Evolutionary conservation across 2,888 invertebrate species (phyloP).

Genomic region (Seira sanloemensis): DNA sequence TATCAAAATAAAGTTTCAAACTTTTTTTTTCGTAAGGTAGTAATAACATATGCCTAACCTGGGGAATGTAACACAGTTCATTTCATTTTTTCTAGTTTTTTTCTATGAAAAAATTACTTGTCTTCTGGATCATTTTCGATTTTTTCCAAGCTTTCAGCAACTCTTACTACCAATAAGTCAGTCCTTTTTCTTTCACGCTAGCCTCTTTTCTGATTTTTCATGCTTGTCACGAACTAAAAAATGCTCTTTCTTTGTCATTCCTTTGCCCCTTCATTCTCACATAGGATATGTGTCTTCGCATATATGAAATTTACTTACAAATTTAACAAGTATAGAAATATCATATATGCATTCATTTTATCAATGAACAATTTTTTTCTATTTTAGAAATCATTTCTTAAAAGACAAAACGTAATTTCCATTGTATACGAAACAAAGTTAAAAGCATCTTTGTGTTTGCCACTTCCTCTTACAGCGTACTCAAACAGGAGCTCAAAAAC

Average conservation of each 20-base stretch:
- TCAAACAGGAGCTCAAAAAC: slow-evolving; percentile 28
- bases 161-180: neutral
- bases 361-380: neutral
- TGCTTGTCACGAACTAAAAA: slow-evolving; percentile 57
- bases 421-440: slow-evolving; percentile 51
- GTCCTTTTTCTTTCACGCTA: too few relatives aligned
- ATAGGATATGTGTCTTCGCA: neutral
- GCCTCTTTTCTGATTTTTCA: slow-evolving; percentile 61
- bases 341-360: too few relatives aligned
- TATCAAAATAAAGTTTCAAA: too few relatives aligned
- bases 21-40: neutral
- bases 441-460: slow-evolving; percentile 56
- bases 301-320: neutral
- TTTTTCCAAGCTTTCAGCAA: slow-evolving; percentile 52
- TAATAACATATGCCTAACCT: slow-evolving; percentile 32
- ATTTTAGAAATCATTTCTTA: neutral
- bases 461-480: slow-evolving; percentile 41
- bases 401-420: slow-evolving; percentile 45
- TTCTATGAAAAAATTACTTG: slow-evolving; percentile 39
- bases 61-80: slow-evolving; percentile 26
- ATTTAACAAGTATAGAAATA: too few relatives aligned
- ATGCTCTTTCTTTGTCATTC: slow-evolving; percentile 32
- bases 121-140: slow-evolving; percentile 65
- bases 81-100: neutral
- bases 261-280: slow-evolving; percentile 9